Conservation (phyloP, 2,113 vertebrate genomes). For the Tonatia bakeri region DNA sequence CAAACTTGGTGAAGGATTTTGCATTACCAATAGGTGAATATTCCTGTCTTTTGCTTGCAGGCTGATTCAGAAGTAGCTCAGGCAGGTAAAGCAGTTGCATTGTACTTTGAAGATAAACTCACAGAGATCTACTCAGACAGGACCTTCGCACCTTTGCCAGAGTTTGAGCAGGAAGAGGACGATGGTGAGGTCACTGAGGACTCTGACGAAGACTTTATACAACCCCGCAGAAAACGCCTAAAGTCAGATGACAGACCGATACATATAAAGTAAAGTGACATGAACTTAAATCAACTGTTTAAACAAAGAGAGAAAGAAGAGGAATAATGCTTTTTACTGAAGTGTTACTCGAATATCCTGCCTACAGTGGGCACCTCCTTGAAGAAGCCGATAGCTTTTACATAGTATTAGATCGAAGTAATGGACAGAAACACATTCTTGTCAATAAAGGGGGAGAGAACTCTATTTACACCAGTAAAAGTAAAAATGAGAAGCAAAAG, state of each 20-base stretch:
- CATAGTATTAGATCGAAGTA: conserved; percentile 85
- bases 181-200: conserved; percentile 92
- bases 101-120: conserved; percentile 97
- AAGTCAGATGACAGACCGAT: conserved; percentile 94
- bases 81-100: conserved; percentile 93
- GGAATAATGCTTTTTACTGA: conserved; percentile 82
- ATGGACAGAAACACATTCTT: conserved; percentile 83
- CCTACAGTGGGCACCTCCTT: conserved; percentile 81
- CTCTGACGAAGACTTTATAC: conserved; percentile 96
- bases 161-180: conserved; percentile 88
- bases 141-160: conserved; percentile 91
- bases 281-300: conserved; percentile 81
- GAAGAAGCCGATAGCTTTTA: conserved; percentile 84
- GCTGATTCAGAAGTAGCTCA: conserved; percentile 97
- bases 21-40: conserved; percentile 85
- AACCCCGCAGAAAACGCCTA: conserved; percentile 96
- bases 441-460: conserved; percentile 78
- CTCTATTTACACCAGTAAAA: conserved; percentile 50
- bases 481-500: conserved; percentile 35
- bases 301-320: not conserved
- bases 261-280: conserved; percentile 92
- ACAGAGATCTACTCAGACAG: conserved; percentile 93
- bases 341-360: conserved; percentile 84
- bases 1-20: conserved; percentile 90
- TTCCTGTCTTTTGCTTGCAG: conserved; percentile 87